Base-by-base conservation (phyloP, 2,888 invertebrate species). In the Drosophila borealis region DNA sequence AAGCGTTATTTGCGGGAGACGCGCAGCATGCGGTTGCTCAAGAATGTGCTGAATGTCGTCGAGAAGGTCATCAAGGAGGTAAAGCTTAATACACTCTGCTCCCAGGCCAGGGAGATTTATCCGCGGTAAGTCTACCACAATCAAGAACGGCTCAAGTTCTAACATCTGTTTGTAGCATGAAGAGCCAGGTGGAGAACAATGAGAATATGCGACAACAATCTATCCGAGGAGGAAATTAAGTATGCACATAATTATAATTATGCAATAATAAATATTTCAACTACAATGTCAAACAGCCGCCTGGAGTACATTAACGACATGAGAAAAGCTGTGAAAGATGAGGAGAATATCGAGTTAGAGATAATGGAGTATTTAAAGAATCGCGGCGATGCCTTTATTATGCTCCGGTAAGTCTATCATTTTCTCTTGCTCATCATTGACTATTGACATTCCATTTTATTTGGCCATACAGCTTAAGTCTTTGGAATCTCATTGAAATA, bases 1-100 rank as follows among this genome's bases (percentile, higher is more conserved):
- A 75, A 78, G 36, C 90, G 88, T 14, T 92, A 92, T 70, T 88
- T 90, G 11, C 89, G 92, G 1, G 90, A 92, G 70, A 92, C 92
- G 0, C 60, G 68, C 5, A 90, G 89, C 62, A 92, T 92, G 92
- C 17, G 76, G 17, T 64, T 83, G 9, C 80, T 92, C 4, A 90
- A 90, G 48, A 56, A 62, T 37, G 78, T 90, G 33, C 48, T 90
- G 9, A 88, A 90, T 46, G 64, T 78, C 0, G 74, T 92, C 34
- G 91, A 91, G 57, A 57, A 76, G 25, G 78, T 79, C 1, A 91
- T 92, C 45, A 91, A 90, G 65, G 80, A 85, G 59, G 78, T 92
- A 2, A 92, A 92, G 59, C 82, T 84, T 57, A 87, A 87, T 0
- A 91, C 91, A 9, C 70, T 91, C 2, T 90, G 90, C 57, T 87